Evolutionary conservation across 2,113 vertebrate species (phyloP), one percentile per base, ranked within the genome.

Genomic region (Brachyistius frenatus): DNA sequence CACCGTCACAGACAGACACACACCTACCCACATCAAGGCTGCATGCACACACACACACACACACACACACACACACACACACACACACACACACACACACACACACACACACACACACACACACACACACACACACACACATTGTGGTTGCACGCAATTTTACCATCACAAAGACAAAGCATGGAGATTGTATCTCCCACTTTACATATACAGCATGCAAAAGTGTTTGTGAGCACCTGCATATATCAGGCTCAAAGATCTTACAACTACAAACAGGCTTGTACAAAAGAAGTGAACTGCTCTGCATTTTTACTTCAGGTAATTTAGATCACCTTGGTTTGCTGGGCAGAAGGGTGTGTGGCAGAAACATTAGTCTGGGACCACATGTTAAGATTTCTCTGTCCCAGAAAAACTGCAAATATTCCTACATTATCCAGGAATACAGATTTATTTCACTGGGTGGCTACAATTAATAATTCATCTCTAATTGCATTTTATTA

Each of bases 181-280:
- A 50, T 56, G 64, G 39, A 66, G 88, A 91, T 90, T 60, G 47
- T 88, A 92, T 91, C 91, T 77, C 56, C 58, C 52, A n/a, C 58
- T 76, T 82, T 67, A 75, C 53, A 81, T 86, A 79, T 74, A 35
- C 77, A 61, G 71, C 79, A 58, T 82, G 64, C 53, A 78, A 54
- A 79, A 41, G 39, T 85, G 78, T 73, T 74, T 78, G 58, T 62
- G 64, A 73, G 72, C 76, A 30, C 16, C 58, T 62, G 57, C 16
- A 66, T 61, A 81, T 87, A 88, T 90, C 88, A 78, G 46, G 6
- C 23, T 41, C 47, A 58, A 66, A 62, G 63, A 92, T 90, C 91
- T 88, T 30, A 41, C 66, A 79, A 88, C 39, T 71, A 68, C 39
- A 80, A 80, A 76, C 74, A 69, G 66, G 52, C 62, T 63, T 67